A percentile compares a stretch with the other conserved stretches of the same genome.
phyloP scores from a whole-genome alignment of 2,888 invertebrate species.

The Machimus rusticus region DNA sequence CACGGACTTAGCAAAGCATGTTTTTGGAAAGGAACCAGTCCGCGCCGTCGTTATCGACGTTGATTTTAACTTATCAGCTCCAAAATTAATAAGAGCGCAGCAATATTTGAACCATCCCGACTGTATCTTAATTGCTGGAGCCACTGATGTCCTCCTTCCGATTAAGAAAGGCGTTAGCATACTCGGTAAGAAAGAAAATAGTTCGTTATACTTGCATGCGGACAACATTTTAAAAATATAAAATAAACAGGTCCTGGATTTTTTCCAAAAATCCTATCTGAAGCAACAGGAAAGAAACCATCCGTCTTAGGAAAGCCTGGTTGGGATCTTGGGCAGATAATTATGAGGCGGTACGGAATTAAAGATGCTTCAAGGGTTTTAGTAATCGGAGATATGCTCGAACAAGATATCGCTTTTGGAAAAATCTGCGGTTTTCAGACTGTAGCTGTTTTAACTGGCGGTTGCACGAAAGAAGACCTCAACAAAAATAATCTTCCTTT shows the following conservation, averaged over 20 bases:
- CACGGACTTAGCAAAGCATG: conserved; percentile 49
- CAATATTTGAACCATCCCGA: conserved; percentile 61
- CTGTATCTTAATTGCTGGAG: conserved; percentile 62
- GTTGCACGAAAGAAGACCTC: conserved; percentile 53
- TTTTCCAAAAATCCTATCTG: conserved; percentile 58
- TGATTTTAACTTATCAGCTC: conserved; percentile 61
- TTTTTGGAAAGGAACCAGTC: conserved; percentile 57
- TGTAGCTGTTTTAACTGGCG: conserved; percentile 73
- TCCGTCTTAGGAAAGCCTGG: conserved; percentile 64
- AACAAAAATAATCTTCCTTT: conserved; percentile 49
- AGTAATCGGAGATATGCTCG: conserved; percentile 87
- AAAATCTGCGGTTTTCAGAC: conserved; percentile 75
- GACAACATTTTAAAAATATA: background rate
- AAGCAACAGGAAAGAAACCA: conserved; percentile 57
- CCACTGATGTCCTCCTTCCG: conserved; percentile 60
- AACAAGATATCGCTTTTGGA: conserved; percentile 82
- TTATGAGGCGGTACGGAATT: conserved; percentile 59
- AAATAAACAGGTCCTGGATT: conserved; percentile 57
- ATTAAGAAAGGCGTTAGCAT: conserved; percentile 54
- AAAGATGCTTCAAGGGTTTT: conserved; percentile 71
- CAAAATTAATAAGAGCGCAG: conserved; percentile 62
- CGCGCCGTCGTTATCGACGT: conserved; percentile 65
- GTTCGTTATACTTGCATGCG: background rate
- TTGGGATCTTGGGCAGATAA: conserved; percentile 55
- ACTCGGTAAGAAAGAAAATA: conserved; percentile 55